Conservation (phyloP, 2,888 invertebrate genomes). For the Ashinkailepas kermadecensis region DNA sequence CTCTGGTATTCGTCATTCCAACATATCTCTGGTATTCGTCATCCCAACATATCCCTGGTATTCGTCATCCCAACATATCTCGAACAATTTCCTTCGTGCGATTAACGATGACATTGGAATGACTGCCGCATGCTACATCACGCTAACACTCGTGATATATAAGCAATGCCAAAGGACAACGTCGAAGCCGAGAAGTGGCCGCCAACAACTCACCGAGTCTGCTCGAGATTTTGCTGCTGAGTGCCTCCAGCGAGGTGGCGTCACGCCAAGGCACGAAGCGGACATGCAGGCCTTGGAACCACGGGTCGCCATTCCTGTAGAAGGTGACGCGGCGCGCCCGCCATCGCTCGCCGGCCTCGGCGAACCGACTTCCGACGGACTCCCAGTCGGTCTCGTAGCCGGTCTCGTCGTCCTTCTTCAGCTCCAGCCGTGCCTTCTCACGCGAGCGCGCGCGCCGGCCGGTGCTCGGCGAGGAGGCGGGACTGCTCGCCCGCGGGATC, state of each 20-base stretch:
- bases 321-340: slow-evolving; percentile 53
- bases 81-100: too few relatives aligned
- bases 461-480: not conserved
- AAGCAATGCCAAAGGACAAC: too few relatives aligned
- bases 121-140: too few relatives aligned
- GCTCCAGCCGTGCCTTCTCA: not conserved
- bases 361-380: not conserved
- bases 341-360: not conserved
- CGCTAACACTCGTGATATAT: too few relatives aligned
- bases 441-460: not conserved
- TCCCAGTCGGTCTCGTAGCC: slow-evolving; percentile 11
- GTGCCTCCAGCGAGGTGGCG: slow-evolving; percentile 71
- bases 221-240: slow-evolving; percentile 49
- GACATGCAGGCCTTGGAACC: slow-evolving; percentile 80
- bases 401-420: not conserved
- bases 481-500: not conserved
- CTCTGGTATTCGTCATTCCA: too few relatives aligned
- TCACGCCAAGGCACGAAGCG: slow-evolving; percentile 81
- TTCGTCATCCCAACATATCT: too few relatives aligned
- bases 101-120: too few relatives aligned
- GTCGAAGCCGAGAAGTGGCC: too few relatives aligned
- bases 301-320: slow-evolving; percentile 88
- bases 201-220: not conserved
- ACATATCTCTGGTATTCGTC: too few relatives aligned
- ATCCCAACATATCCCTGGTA: too few relatives aligned